phyloP scores from a whole-genome alignment of 1,140 invertebrate genomes.

The Drosophila subobscura region DNA sequence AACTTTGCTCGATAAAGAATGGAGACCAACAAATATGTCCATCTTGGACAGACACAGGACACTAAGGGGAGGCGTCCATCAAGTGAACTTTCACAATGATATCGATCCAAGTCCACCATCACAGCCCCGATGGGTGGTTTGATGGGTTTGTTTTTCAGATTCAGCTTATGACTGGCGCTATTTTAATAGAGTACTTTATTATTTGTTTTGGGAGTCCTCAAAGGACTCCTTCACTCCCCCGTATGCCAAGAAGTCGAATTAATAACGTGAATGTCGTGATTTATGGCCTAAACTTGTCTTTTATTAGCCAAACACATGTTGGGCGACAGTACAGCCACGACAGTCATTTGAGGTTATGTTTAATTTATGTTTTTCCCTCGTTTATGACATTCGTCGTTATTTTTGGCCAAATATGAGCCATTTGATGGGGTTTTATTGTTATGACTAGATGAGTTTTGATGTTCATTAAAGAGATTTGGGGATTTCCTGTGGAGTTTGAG shows the following conservation, averaged over 20 bases:
- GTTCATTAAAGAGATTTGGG: slow-evolving; percentile 2
- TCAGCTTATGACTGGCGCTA: slow-evolving; percentile 15
- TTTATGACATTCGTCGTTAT: background rate
- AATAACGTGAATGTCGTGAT: slow-evolving; percentile 34
- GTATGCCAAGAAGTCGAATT: slow-evolving; percentile 23
- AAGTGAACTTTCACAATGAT: background rate
- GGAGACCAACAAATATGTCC: too few species aligned
- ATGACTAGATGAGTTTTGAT: slow-evolving; percentile 25
- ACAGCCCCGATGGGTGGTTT: slow-evolving; percentile 10
- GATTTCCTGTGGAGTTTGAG: slow-evolving; percentile 2
- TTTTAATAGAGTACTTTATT: slow-evolving; percentile 29
- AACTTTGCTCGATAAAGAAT: too few species aligned
- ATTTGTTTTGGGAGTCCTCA: slow-evolving; percentile 28
- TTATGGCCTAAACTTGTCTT: slow-evolving; percentile 28
- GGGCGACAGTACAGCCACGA: slow-evolving; percentile 8
- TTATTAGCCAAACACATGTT: slow-evolving; percentile 42
- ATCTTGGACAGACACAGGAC: too few species aligned
- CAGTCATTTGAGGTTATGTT: slow-evolving; percentile 42
- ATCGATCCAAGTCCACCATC: background rate
- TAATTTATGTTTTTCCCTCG: slow-evolving; percentile 37
- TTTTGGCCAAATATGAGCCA: slow-evolving; percentile 22
- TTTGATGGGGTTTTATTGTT: slow-evolving; percentile 43
- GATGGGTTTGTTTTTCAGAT: slow-evolving; percentile 11
- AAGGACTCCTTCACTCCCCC: slow-evolving; percentile 21
- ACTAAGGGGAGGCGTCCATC: background rate